These are phyloP conservation scores for Halichoerus grypus DNA, from an alignment of 2,113 vertebrate genomes.

Conservation along the genomic window DNA sequence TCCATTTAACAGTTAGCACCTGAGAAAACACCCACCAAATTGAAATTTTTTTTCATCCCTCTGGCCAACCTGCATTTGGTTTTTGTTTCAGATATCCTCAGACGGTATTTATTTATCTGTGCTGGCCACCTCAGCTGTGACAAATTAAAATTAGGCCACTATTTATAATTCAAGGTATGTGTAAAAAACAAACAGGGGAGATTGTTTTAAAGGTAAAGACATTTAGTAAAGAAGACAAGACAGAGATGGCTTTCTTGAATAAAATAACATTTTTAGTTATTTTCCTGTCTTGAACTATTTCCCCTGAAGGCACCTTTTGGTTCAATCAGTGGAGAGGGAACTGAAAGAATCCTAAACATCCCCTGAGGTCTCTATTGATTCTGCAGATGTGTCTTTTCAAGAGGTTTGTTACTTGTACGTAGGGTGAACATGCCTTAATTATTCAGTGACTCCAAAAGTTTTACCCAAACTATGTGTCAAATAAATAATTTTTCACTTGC, in stretches of 20 bases:
- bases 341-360: slow-evolving; percentile 62
- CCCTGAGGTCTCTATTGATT: slow-evolving; percentile 62
- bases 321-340: not conserved
- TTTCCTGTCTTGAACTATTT: slow-evolving; percentile 60
- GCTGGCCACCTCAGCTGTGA: slow-evolving; percentile 28
- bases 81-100: slow-evolving; percentile 59
- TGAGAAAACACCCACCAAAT: slow-evolving; percentile 60
- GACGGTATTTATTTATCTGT: slow-evolving; percentile 72
- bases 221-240: slow-evolving; percentile 32
- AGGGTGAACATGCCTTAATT: slow-evolving; percentile 21
- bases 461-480: slow-evolving; percentile 38
- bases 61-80: slow-evolving; percentile 69
- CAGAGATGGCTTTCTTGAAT: slow-evolving; percentile 46
- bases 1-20: slow-evolving; percentile 47
- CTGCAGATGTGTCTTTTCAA: slow-evolving; percentile 77
- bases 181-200: slow-evolving; percentile 61
- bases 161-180: slow-evolving; percentile 74
- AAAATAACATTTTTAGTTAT: slow-evolving; percentile 26
- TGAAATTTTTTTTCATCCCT: slow-evolving; percentile 65
- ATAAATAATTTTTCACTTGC: not conserved
- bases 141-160: slow-evolving; percentile 74
- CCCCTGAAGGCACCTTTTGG: slow-evolving; percentile 22
- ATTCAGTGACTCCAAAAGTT: slow-evolving; percentile 56
- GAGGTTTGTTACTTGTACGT: slow-evolving; percentile 49
- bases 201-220: not conserved